These are phyloP conservation scores for Phoebastria nigripes DNA, from an alignment of 2,797 vertebrate genomes.

Conservation along the genomic window DNA sequence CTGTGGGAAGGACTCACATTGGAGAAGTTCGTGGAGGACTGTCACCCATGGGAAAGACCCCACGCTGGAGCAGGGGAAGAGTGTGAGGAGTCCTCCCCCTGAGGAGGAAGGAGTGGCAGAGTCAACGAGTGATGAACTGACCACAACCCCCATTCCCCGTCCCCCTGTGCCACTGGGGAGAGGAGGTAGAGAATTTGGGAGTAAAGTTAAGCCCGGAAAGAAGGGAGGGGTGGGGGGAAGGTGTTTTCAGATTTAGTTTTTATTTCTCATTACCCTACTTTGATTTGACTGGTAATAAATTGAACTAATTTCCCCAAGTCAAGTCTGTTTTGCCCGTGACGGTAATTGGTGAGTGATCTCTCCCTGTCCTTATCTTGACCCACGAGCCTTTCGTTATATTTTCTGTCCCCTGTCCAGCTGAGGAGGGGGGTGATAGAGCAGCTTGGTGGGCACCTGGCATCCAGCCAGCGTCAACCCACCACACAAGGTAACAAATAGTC, in stretches of 20 bases:
- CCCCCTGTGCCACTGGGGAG: accelerated
- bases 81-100: neutral
- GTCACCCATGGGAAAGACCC: neutral
- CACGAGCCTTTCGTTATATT: neutral
- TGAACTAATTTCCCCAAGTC: neutral
- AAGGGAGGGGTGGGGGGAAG: neutral
- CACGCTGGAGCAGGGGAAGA: neutral
- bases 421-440: neutral
- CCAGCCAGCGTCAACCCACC: neutral
- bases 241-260: neutral
- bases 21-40: neutral
- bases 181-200: neutral
- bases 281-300: neutral
- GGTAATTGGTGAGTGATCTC: neutral
- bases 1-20: no score
- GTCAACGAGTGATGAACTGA: neutral
- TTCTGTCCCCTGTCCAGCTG: neutral
- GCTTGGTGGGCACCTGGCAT: neutral
- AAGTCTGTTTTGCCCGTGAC: neutral
- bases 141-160: neutral
- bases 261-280: neutral
- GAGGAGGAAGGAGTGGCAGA: neutral
- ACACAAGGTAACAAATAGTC: neutral
- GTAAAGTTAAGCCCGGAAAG: neutral
- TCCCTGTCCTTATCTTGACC: neutral